Evolutionary conservation across 2,888 invertebrate genomes (phyloP), one percentile per base, ranked within the genome.

Genomic region (Candidula unifasciata): DNA sequence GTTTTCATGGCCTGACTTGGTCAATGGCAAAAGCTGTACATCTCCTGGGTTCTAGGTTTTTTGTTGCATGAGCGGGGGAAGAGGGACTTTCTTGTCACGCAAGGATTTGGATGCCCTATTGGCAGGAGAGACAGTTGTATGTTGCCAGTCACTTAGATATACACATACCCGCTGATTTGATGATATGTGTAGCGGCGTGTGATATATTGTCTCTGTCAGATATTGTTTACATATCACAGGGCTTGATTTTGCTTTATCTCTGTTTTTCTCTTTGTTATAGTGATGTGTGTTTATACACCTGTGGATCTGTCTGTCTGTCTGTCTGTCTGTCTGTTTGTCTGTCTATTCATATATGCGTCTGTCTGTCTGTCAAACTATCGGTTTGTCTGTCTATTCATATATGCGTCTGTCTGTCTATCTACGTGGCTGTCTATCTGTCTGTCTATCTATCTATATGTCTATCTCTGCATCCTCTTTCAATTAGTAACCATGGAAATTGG

Each of bases 1-100:
- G 18, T 27, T 77, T 64, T 44, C 79, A 44, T 79, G 37, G 66
- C 27, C 66, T 79, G 79, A 66, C 79, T 6, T 30, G 27, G 27
- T 27, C 68, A 68, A 79, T 79, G n/a, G 44, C 27, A 1, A 44
- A 79, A 37, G 37, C 18, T 68, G 52, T 79, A 79, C 37, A 64
- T 79, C 79, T 79, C 21, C 24, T 8, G n/a, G 16, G n/a, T 24
- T 78, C 44, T 78, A 24, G 35, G 35, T 21, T 78, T 6, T 10
- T n/a, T 37, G 74, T 54, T 54, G 54, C 44, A 54, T 18, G 30
- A 30, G 27, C 6, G 27, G 18, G 3, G 30, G 16, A 6, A 16
- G 18, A 18, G 54, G 54, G 30, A 30, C 21, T 3, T 30, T 30
- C 2, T 18, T 1, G 16, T 16, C 74, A 74, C 74, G 74, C 54